A percentile compares a stretch with the other conserved stretches of the same genome.
These are phyloP conservation scores for Scaptodrosophila latifasciaeformis DNA, from an alignment of 2,888 invertebrate species.

Conservation along the genomic window DNA sequence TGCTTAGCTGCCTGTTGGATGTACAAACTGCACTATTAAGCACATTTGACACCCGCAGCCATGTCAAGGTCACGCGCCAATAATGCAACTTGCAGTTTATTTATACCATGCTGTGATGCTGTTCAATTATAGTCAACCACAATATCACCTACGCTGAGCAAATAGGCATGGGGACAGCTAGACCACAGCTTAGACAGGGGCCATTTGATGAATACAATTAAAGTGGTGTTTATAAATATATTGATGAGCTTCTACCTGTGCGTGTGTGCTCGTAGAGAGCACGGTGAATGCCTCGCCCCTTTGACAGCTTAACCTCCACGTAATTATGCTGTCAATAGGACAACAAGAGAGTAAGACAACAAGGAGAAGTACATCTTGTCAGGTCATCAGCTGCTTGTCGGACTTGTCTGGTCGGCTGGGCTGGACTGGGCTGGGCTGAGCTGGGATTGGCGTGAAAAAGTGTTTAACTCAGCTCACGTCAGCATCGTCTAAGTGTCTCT, in stretches of 20 bases:
- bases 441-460: constrained; percentile 43
- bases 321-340: constrained; percentile 69
- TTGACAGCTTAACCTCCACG: constrained; percentile 37
- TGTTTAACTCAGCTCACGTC: constrained; percentile 52
- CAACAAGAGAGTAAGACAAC: constrained; percentile 8
- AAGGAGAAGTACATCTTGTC: constrained; percentile 25
- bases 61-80: constrained; percentile 2
- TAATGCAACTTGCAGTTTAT: constrained; percentile 25
- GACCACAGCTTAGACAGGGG: constrained; percentile 8
- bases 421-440: constrained; percentile 2
- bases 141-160: constrained; percentile 36
- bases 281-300: not conserved
- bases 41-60: too few relatives aligned
- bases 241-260: constrained; percentile 2
- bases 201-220: not conserved
- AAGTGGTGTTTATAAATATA: too few relatives aligned
- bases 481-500: constrained; percentile 2
- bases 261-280: not conserved
- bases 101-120: constrained; percentile 29
- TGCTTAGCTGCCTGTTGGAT: too few relatives aligned
- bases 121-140: constrained; percentile 25
- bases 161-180: not conserved
- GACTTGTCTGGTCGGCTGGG: constrained; percentile 1
- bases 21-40: too few relatives aligned
- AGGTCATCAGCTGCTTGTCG: constrained; percentile 46